Percentiles rank a stretch among this genome's conserved stretches.
Evolutionary conservation across 2,888 invertebrate species (phyloP).

Genomic region (Apodemia mormo): DNA sequence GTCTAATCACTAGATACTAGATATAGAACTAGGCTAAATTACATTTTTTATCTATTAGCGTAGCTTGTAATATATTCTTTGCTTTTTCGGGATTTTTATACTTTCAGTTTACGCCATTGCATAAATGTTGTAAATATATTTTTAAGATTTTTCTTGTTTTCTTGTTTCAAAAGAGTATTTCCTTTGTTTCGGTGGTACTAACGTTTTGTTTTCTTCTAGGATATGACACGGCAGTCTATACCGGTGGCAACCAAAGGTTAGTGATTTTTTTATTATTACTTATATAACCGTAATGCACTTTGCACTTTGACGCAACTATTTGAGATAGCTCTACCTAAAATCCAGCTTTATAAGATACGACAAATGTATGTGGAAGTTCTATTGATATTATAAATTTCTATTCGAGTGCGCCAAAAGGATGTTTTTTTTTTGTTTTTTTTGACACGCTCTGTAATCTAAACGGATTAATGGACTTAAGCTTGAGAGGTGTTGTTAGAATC

Average conservation of each 20-base stretch:
- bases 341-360: too few species aligned
- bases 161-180: background rate
- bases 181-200: conserved; percentile 36
- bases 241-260: conserved; percentile 79
- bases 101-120: background rate
- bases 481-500: too few species aligned
- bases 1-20: background rate
- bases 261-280: conserved; percentile 38
- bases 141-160: conserved; percentile 22
- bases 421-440: too few species aligned
- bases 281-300: background rate
- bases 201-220: conserved; percentile 66
- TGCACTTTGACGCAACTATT: background rate
- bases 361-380: too few species aligned
- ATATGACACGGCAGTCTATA: conserved; percentile 80
- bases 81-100: background rate
- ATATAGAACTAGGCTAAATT: background rate
- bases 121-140: conserved; percentile 20
- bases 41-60: background rate
- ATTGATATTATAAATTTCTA: too few species aligned
- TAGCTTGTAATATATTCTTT: background rate
- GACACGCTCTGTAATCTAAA: too few species aligned
- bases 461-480: too few species aligned
- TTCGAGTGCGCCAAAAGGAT: too few species aligned
- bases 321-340: too few species aligned